These are phyloP conservation scores for Atherinomorus stipes DNA, from an alignment of 2,113 vertebrate genomes.

Conservation along the genomic window DNA sequence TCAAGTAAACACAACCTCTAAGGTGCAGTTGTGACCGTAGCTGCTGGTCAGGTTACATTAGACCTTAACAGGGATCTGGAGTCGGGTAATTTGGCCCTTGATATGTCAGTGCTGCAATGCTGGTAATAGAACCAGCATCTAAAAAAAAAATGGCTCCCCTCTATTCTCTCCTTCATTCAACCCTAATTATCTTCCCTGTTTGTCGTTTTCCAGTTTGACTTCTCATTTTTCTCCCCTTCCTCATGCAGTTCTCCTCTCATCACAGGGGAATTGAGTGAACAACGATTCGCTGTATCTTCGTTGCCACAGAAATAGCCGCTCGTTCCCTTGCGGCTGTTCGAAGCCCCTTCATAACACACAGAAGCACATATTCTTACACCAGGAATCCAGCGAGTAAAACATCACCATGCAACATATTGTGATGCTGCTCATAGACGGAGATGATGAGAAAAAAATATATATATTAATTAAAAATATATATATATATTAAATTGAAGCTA, in stretches of 20 bases:
- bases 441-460: too few species aligned
- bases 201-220: constrained; percentile 35
- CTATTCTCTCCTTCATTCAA: constrained; percentile 39
- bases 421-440: background rate
- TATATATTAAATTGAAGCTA: too few species aligned
- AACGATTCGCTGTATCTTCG: constrained; percentile 55
- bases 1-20: background rate
- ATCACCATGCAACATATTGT: constrained; percentile 7
- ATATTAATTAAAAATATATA: too few species aligned
- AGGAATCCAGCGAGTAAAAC: constrained; percentile 6
- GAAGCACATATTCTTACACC: constrained; percentile 40
- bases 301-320: constrained; percentile 73
- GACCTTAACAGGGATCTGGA: constrained; percentile 48
- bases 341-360: constrained; percentile 38
- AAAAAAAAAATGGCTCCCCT: constrained; percentile 55
- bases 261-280: constrained; percentile 61
- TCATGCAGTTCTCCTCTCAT: constrained; percentile 43
- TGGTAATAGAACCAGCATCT: constrained; percentile 64
- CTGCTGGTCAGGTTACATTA: constrained; percentile 25
- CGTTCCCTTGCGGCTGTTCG: constrained; percentile 54
- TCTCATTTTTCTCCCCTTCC: constrained; percentile 35
- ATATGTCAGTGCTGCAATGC: constrained; percentile 51
- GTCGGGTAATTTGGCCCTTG: constrained; percentile 23
- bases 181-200: constrained; percentile 57
- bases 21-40: constrained; percentile 13